Evolutionary conservation across 2,888 invertebrate genomes (phyloP), one percentile per base, ranked within the genome.

Genomic region (Clusia tigrina): DNA sequence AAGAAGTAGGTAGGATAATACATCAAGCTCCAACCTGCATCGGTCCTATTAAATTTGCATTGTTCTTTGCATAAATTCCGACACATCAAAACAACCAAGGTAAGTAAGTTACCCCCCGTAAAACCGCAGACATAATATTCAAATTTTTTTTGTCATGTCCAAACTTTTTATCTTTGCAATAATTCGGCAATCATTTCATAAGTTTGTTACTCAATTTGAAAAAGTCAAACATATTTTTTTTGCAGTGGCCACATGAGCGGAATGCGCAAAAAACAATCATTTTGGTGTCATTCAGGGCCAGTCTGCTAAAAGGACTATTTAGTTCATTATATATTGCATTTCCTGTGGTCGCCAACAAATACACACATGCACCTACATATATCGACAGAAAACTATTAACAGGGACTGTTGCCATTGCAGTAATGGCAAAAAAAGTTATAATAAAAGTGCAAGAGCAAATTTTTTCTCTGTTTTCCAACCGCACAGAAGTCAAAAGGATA

Each of bases 401-500:
- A n/a, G n/a, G n/a, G 6, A 32, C 6, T 32, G 32, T 32, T 20
- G 38, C n/a, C n/a, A n/a, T n/a, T n/a, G n/a, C n/a, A n/a, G n/a
- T 3, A 18, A 32, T 2, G 17, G 2, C 2, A 5, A n/a, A n/a
- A n/a, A n/a, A n/a, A n/a, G n/a, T 1, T 1, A 38, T 20, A 38
- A 23, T 2, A 37, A 55, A 22, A 58, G 22, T 26, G 48, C 48
- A 58, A 26, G 25, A 58, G 48, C 25, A 58, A 20, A 51, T 51
- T 26, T 23, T 17, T 46, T 24, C n/a, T n/a, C n/a, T n/a, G 32
- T 69, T 66, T 62, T 65, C 54, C 67, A 77, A 74, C 74, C 74
- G 72, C 76, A 74, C 74, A 74, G 76, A 77, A 74, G 74, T 77
- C 74, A 74, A 73, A 69, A 71, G 66, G 68, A 71, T 69, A 58